These are phyloP conservation scores for Typhlichthys subterraneus DNA, from an alignment of 2,797 vertebrate genomes.

Conservation along the genomic window DNA sequence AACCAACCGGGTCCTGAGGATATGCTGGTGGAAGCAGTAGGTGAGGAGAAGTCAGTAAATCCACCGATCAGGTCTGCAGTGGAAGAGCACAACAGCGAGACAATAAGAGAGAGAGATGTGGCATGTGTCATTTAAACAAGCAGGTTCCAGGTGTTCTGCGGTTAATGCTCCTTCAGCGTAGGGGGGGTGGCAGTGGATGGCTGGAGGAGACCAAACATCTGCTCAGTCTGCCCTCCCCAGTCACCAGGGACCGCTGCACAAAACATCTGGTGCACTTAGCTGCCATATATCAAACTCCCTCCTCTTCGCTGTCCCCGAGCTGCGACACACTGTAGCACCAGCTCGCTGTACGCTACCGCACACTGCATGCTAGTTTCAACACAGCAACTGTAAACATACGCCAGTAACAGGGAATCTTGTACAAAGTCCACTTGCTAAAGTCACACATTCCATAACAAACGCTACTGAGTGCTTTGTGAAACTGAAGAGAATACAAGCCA, in stretches of 20 bases:
- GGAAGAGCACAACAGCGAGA: conserved; percentile 6
- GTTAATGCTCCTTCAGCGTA: conserved; percentile 70
- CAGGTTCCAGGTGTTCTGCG: conserved; percentile 61
- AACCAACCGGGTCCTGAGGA: conserved; percentile 84
- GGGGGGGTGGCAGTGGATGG: conserved; percentile 52
- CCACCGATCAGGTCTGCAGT: conserved; percentile 84
- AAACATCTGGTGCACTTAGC: conserved; percentile 92
- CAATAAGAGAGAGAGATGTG: conserved; percentile 41
- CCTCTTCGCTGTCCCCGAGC: conserved; percentile 70
- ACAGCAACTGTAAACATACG: not conserved
- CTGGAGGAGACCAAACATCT: conserved; percentile 89
- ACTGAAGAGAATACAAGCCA: no score
- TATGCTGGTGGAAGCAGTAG: conserved; percentile 80
- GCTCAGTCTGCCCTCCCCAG: conserved; percentile 85
- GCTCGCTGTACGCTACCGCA: conserved; percentile 16
- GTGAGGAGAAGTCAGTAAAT: conserved; percentile 92
- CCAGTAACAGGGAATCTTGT: not conserved
- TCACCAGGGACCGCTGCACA: conserved; percentile 91
- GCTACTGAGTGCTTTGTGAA: no score
- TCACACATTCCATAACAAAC: no score
- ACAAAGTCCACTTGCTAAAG: no score
- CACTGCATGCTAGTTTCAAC: conserved; percentile 4
- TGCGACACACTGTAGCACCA: conserved; percentile 33
- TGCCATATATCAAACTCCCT: conserved; percentile 67
- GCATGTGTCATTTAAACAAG: conserved; percentile 43